Evolutionary conservation across 2,113 vertebrate species (phyloP).

Genomic region (Nothocercus julius): DNA sequence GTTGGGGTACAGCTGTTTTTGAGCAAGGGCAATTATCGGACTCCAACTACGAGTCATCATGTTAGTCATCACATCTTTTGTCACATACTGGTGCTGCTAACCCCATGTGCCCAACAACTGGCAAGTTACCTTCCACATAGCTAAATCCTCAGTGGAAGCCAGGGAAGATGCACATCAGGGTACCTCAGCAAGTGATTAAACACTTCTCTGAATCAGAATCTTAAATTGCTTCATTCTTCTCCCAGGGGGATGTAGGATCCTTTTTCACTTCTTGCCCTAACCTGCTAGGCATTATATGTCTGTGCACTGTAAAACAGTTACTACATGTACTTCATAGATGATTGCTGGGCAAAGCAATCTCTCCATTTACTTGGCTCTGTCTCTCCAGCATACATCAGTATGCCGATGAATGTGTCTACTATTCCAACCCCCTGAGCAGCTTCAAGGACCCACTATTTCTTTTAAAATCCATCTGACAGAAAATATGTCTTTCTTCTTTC

Average conservation of each 20-base stretch:
- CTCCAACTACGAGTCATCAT: not conserved
- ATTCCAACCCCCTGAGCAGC: not conserved
- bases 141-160: not conserved
- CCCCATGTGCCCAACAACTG: not conserved
- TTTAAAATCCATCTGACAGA: not conserved
- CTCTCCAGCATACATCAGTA: not conserved
- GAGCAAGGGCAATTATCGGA: not conserved
- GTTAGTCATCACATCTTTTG: not conserved
- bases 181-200: not conserved
- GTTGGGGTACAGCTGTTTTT: not conserved
- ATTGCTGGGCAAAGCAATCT: not conserved
- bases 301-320: not conserved
- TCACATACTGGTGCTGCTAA: not conserved
- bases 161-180: not conserved
- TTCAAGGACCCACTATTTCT: not conserved
- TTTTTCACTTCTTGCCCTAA: not conserved
- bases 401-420: not conserved
- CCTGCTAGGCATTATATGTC: not conserved
- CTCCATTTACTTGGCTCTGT: not conserved
- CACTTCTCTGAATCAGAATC: not conserved
- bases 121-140: not conserved
- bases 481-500: not conserved
- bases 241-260: not conserved
- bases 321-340: rapidly evolving
- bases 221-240: not conserved